Conservation (phyloP, 2,888 invertebrate species). For the Acrobasis consociella region DNA sequence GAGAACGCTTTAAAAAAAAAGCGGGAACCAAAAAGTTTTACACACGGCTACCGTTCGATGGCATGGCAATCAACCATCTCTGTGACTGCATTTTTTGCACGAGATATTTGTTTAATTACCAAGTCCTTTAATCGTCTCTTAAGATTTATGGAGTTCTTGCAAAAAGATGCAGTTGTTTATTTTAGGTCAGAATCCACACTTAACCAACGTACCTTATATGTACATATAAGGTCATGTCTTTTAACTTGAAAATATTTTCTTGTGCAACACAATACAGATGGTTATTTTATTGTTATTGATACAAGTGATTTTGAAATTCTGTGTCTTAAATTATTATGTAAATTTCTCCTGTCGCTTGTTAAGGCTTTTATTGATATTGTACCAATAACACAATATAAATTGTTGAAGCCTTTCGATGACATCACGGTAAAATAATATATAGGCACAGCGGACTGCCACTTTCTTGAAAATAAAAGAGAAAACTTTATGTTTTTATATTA, state of each 20-base stretch:
- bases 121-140: too few species aligned
- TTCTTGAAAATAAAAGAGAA: background rate
- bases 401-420: background rate
- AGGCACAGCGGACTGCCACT: too few species aligned
- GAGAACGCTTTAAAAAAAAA: too few species aligned
- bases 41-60: too few species aligned
- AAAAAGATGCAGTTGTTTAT: too few species aligned
- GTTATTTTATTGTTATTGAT: background rate
- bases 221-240: background rate
- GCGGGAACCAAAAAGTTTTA: too few species aligned
- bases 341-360: background rate
- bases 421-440: background rate
- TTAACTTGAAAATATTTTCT: constrained; percentile 11
- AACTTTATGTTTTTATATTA: background rate
- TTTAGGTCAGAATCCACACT: too few species aligned
- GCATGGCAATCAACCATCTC: too few species aligned
- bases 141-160: too few species aligned
- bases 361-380: constrained; percentile 6
- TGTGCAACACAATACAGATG: constrained; percentile 8
- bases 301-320: constrained; percentile 1
- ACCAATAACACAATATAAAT: background rate
- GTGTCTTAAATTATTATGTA: background rate
- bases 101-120: too few species aligned
- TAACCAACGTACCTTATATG: too few species aligned
- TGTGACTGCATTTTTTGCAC: too few species aligned